Evolutionary conservation across 2,797 vertebrate species (phyloP).

Genomic region (Cossypha niveicapilla): DNA sequence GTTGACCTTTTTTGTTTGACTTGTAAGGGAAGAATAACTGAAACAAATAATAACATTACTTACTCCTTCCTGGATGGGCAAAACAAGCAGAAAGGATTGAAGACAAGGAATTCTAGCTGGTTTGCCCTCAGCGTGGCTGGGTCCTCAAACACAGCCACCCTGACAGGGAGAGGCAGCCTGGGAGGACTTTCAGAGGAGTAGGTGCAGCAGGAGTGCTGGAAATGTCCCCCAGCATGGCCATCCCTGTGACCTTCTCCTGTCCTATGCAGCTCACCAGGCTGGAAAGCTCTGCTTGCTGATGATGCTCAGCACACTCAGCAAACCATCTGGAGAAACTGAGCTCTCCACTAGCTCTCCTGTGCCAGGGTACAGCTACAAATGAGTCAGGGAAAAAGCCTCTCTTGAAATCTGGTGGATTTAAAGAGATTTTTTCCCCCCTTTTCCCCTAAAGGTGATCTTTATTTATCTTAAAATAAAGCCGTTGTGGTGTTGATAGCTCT

Average conservation of each 20-base stretch:
- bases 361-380: neutral
- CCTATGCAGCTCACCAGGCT: neutral
- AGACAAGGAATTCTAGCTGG: neutral
- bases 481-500: neutral
- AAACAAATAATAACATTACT: neutral
- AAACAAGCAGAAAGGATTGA: neutral
- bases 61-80: neutral
- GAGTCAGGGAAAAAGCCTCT: neutral
- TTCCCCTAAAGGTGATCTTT: neutral
- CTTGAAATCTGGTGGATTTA: neutral
- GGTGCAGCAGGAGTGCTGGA: neutral
- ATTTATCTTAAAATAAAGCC: neutral
- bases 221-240: neutral
- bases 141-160: neutral
- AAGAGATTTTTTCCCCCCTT: neutral
- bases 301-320: neutral
- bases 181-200: neutral
- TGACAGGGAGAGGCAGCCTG: neutral
- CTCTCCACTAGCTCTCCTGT: neutral
- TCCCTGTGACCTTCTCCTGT: neutral
- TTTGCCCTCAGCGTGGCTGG: neutral
- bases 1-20: neutral
- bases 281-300: neutral
- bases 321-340: neutral
- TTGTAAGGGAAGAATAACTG: neutral